Conservation (phyloP, 2,113 vertebrate species). For the Neotragus pygmaeus region DNA sequence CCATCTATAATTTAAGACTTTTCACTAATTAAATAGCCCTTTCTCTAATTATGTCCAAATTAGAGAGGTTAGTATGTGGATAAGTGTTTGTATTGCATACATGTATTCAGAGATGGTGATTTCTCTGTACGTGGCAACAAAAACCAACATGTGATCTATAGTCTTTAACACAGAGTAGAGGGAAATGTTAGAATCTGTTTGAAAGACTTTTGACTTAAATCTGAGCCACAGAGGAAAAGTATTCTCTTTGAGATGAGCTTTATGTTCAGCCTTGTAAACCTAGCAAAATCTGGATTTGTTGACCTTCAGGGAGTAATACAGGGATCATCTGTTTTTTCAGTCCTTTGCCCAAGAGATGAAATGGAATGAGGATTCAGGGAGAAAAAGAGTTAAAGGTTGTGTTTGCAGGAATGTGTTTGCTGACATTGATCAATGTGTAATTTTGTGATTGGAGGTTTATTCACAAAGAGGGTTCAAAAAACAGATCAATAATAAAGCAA, state of each 20-base stretch:
- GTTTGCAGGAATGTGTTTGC: constrained; percentile 58
- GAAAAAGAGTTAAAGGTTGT: constrained; percentile 67
- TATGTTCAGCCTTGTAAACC: constrained; percentile 16
- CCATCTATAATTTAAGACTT: constrained; percentile 73
- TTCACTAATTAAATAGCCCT: constrained; percentile 71
- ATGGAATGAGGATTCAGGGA: constrained; percentile 21
- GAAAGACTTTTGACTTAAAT: constrained; percentile 42
- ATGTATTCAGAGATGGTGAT: constrained; percentile 47
- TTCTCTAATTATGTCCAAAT: constrained; percentile 68
- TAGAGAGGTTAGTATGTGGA: constrained; percentile 56
- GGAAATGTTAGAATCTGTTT: not conserved
- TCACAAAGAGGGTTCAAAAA: constrained; percentile 55
- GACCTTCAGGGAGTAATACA: not conserved
- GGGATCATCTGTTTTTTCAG: constrained; percentile 49
- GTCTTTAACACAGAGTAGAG: not conserved
- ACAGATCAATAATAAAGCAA: constrained; percentile 63
- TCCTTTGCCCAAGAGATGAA: constrained; percentile 40
- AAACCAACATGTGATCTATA: not conserved
- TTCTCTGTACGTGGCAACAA: constrained; percentile 29
- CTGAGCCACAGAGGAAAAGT: not conserved
- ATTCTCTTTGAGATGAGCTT: not conserved
- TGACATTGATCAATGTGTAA: constrained; percentile 71
- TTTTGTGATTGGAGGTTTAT: constrained; percentile 62
- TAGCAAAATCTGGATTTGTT: constrained; percentile 15
- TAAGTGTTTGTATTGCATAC: constrained; percentile 57